Evolutionary conservation across 30 jellyfish, hydroid and myxozoan genomes (phyloP), one percentile per base, ranked within the genome.

Genomic region (Chironex yamaguchii): DNA sequence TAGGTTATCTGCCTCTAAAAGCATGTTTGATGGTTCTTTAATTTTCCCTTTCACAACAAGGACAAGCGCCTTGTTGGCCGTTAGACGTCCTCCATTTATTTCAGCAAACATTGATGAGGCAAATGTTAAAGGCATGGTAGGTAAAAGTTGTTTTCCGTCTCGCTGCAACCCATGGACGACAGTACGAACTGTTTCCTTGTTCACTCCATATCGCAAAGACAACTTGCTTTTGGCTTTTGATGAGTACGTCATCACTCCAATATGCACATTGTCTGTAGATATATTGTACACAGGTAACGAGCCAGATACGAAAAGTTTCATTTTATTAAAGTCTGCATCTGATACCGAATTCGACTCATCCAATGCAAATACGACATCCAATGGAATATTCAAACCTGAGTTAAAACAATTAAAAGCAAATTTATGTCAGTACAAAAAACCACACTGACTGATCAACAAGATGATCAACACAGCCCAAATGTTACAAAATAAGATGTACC

Each of bases 21-120:
- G 88, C 33, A 91, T 65, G 11, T 77, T 88, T 33, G 89, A 89
- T 20, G 82, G 67, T 0, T 81, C 90, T 49, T 66, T 90, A 6
- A 75, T 81, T 84, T 86, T 86, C 12, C 98, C 98, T 2, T 96
- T 76, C 52, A 90, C 76, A 53, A 92, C 33, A 11, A 92, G 64
- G 29, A 92, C 74, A 3, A 92, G 23, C 21, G 82, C 90, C 52
- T 58, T 87, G 32, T 76, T 78, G 1, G 86, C 79, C 17, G 17
- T 6, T 42, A 17, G 58, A 6, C 58, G 58, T 6, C 58, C 17
- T 6, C 58, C 58, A 6, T 42, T 42, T 17, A 6, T 17, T 42
- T 42, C 58, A 6, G 58, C 17, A 42, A 42, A 42, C 58, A 42
- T 42, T 6, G 17, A 9, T 6, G 13, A 6, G 13, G 58, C 58